These are phyloP conservation scores for Trypoxylon attenuatum DNA, from an alignment of 2,888 invertebrate species.

Conservation along the genomic window DNA sequence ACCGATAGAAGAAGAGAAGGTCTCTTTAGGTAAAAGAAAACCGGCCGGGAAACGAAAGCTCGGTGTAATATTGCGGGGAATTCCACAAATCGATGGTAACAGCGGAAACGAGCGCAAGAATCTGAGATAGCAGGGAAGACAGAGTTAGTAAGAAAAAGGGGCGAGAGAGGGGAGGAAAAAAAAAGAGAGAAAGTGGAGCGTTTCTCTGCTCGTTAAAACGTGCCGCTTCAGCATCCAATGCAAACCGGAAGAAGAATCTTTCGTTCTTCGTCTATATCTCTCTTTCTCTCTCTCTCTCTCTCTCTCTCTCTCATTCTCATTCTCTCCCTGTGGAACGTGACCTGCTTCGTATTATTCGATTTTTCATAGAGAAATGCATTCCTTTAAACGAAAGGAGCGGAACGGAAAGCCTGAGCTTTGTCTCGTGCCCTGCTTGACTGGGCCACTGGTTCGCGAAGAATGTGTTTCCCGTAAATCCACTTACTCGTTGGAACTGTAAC, in stretches of 20 bases:
- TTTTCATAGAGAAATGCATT: constrained; percentile 30
- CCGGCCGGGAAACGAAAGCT: constrained; percentile 35
- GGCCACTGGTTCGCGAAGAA: too few relatives aligned
- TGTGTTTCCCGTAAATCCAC: too few relatives aligned
- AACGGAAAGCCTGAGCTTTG: too few relatives aligned
- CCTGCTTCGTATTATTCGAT: constrained; percentile 39
- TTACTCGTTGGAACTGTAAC: too few relatives aligned
- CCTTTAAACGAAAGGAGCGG: constrained; percentile 11
- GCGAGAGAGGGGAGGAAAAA: constrained; percentile 4
- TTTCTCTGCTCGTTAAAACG: constrained; percentile 51
- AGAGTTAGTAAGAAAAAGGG: neutral
- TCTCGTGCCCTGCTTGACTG: too few relatives aligned
- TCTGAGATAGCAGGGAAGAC: constrained; percentile 29
- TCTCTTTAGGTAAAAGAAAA: constrained; percentile 36
- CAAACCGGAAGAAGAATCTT: constrained; percentile 44
- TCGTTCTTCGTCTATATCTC: too few relatives aligned
- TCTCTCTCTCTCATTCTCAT: too few relatives aligned
- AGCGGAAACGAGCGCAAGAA: constrained; percentile 40
- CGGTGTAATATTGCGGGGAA: constrained; percentile 43
- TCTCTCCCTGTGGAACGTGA: constrained; percentile 37
- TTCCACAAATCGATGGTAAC: constrained; percentile 38
- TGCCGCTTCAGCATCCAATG: constrained; percentile 46
- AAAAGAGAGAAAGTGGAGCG: constrained; percentile 41
- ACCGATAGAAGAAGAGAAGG: constrained; percentile 30
- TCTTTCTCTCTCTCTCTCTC: too few relatives aligned